Conservation (phyloP, 2,888 invertebrate species). For the Dascillus cervinus region DNA sequence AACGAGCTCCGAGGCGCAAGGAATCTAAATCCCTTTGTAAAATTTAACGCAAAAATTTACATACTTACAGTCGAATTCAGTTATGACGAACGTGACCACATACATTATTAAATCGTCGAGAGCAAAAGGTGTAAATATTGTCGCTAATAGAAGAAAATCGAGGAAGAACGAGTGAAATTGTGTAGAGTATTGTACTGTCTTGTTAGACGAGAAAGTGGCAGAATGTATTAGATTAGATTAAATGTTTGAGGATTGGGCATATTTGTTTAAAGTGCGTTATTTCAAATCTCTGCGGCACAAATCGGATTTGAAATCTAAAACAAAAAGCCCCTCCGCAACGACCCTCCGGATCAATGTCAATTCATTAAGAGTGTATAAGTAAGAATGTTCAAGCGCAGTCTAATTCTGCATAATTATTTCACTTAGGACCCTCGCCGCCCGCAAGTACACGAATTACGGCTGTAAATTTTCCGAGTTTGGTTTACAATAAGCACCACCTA, state of each 20-base stretch:
- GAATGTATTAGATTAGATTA: no score
- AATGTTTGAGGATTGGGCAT: no score
- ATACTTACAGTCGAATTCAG: no score
- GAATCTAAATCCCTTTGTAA: no score
- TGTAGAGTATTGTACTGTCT: no score
- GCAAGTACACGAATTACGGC: slow-evolving; percentile 42
- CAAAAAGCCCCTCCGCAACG: slow-evolving; percentile 35
- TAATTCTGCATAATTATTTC: slow-evolving; percentile 43
- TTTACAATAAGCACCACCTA: slow-evolving; percentile 48
- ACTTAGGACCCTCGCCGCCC: slow-evolving; percentile 35
- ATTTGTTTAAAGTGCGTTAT: neutral
- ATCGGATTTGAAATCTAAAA: slow-evolving; percentile 37
- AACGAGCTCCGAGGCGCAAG: no score
- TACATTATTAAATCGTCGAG: no score
- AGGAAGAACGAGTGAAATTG: neutral
- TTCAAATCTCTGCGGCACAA: slow-evolving; percentile 18
- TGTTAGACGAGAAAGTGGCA: no score
- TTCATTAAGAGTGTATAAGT: slow-evolving; percentile 37
- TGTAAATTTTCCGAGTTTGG: slow-evolving; percentile 47
- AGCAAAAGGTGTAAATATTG: no score
- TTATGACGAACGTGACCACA: no score
- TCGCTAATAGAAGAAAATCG: no score
- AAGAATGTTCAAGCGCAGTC: slow-evolving; percentile 38
- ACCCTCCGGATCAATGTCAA: slow-evolving; percentile 39
- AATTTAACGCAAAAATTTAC: no score